Evolutionary conservation across 2,888 invertebrate genomes (phyloP).

Genomic region (Dinocampus coccinellae): DNA sequence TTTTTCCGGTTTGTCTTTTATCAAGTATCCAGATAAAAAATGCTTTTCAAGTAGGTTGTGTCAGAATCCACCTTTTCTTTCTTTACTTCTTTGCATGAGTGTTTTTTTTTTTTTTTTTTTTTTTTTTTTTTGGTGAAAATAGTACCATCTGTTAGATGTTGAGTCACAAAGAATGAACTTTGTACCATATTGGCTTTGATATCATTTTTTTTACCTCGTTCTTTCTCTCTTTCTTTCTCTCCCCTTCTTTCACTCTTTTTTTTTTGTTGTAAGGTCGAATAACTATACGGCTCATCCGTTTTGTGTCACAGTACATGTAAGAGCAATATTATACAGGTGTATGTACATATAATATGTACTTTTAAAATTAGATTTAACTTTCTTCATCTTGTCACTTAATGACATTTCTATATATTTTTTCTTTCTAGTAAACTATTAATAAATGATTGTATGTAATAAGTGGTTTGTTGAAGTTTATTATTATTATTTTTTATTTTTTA

Average conservation of each 20-base stretch:
- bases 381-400: neutral
- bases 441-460: too few relatives aligned
- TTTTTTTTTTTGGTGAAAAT: too few relatives aligned
- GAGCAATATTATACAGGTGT: neutral
- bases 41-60: neutral
- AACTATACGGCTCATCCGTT: neutral
- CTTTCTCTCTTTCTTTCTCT: too few relatives aligned
- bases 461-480: too few relatives aligned
- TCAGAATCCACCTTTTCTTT: neutral
- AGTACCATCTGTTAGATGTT: neutral
- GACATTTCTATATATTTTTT: neutral
- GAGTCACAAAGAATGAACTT: neutral
- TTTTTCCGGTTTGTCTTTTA: too few relatives aligned
- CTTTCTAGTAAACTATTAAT: too few relatives aligned
- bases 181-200: neutral
- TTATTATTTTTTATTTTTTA: too few relatives aligned
- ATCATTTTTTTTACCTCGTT: neutral
- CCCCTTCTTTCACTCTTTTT: too few relatives aligned
- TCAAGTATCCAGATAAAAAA: too few relatives aligned
- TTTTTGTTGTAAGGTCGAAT: neutral
- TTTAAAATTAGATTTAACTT: neutral
- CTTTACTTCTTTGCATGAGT: too few relatives aligned
- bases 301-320: neutral
- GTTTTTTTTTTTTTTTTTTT: too few relatives aligned
- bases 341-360: neutral